Conservation (phyloP, 1,140 invertebrate species). For the Drosophila lacteicornis region DNA sequence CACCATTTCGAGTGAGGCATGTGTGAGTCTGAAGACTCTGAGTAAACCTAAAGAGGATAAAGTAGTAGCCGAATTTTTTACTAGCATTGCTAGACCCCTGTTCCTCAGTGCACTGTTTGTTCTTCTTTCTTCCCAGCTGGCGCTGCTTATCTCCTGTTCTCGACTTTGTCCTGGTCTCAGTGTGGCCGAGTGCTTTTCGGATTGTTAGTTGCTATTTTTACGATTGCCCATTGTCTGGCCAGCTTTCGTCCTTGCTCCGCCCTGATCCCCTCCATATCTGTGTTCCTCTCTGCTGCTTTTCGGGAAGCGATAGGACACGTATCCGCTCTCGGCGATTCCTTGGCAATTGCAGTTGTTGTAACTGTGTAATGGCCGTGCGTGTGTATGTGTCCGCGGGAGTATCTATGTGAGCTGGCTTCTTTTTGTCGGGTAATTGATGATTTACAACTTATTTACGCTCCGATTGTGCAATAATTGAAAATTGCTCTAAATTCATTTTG, state of each 20-base stretch:
- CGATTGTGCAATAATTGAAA: slow-evolving; percentile 83
- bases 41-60: neutral
- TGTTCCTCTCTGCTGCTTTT: slow-evolving; percentile 54
- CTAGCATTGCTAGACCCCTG: slow-evolving; percentile 18
- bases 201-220: slow-evolving; percentile 77
- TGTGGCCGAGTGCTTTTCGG: slow-evolving; percentile 55
- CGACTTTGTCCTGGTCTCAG: slow-evolving; percentile 45
- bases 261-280: slow-evolving; percentile 6
- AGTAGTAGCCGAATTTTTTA: neutral
- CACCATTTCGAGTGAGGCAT: neutral
- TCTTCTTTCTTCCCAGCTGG: slow-evolving; percentile 4
- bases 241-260: slow-evolving; percentile 54
- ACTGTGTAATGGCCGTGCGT: slow-evolving; percentile 20
- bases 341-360: slow-evolving; percentile 70
- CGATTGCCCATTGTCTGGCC: slow-evolving; percentile 77
- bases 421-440: slow-evolving; percentile 78
- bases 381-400: slow-evolving; percentile 34
- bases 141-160: slow-evolving; percentile 44
- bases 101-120: slow-evolving; percentile 21
- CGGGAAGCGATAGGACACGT: slow-evolving; percentile 72
- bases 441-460: slow-evolving; percentile 83
- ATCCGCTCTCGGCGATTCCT: slow-evolving; percentile 74
- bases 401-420: slow-evolving; percentile 41
- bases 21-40: no score
- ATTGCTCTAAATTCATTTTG: slow-evolving; percentile 80